Evolutionary conservation across 2,113 vertebrate genomes (phyloP).

Genomic region (Anhinga rufa): DNA sequence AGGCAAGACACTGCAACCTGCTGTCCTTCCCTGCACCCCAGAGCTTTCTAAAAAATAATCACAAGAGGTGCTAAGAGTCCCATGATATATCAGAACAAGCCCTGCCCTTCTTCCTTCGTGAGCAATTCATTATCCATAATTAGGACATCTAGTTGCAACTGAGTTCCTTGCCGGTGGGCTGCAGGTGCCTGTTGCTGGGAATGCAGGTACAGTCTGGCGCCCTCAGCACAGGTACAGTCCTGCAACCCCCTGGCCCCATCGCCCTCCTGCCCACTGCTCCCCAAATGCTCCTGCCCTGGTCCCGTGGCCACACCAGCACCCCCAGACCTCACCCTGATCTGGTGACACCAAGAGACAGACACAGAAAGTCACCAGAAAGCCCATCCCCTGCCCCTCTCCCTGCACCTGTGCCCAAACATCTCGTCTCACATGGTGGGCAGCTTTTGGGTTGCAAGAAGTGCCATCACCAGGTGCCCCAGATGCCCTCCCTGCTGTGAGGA

Average conservation of each 20-base stretch:
- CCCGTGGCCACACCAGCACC: background rate
- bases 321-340: background rate
- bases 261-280: background rate
- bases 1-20: background rate
- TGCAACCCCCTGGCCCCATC: background rate
- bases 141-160: background rate
- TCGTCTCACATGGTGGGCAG: rapidly evolving
- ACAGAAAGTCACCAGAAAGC: background rate
- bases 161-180: background rate
- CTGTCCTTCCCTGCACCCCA: background rate
- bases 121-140: background rate
- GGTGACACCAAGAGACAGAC: background rate
- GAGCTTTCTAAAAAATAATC: background rate
- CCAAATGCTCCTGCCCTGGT: background rate
- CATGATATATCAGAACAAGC: background rate
- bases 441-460: background rate
- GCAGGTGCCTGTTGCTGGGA: background rate
- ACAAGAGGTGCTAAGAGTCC: background rate
- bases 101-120: background rate
- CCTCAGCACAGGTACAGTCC: background rate
- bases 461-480: background rate
- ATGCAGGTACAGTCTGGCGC: background rate
- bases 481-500: background rate
- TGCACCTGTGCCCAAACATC: too few relatives aligned
- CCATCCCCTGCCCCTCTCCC: background rate